Conservation (phyloP, 2,113 vertebrate species). For the Paramisgurnus dabryanus region DNA sequence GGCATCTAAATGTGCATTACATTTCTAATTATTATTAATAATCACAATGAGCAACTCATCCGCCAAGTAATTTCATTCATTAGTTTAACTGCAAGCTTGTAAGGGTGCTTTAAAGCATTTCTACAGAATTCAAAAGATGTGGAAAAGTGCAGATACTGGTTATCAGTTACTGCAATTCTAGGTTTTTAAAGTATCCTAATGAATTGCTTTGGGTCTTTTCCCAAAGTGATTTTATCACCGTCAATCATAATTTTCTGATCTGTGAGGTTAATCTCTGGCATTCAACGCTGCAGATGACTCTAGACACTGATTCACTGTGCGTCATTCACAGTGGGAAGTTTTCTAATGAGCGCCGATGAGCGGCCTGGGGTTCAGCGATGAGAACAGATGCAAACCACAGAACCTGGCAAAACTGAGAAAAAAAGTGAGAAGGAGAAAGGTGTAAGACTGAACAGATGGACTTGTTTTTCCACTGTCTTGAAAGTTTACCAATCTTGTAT, state of each 20-base stretch:
- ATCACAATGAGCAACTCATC: background rate
- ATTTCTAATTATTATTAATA: background rate
- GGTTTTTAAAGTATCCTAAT: background rate
- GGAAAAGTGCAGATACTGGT: background rate
- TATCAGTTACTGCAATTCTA: background rate
- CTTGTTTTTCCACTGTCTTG: background rate
- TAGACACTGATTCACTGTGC: slow-evolving; percentile 51
- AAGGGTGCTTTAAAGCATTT: background rate
- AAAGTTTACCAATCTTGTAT: background rate
- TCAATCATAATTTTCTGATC: background rate
- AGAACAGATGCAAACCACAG: slow-evolving; percentile 20
- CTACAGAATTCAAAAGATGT: background rate
- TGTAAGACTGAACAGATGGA: slow-evolving; percentile 24
- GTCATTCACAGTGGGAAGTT: slow-evolving; percentile 48
- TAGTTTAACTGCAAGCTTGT: too few species aligned
- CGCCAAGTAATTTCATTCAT: too few species aligned
- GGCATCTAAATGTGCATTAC: background rate
- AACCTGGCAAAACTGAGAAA: slow-evolving; percentile 20
- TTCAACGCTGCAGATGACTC: slow-evolving; percentile 36
- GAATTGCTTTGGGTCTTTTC: background rate
- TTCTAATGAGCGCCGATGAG: slow-evolving; percentile 57
- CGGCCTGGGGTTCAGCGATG: slow-evolving; percentile 15
- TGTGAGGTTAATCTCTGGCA: background rate
- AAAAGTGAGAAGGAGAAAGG: slow-evolving; percentile 8
- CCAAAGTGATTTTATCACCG: background rate